A percentile compares a stretch with the other conserved stretches of the same genome.
phyloP scores from a whole-genome alignment of 2,113 vertebrate species.

The Aythya baeri region DNA sequence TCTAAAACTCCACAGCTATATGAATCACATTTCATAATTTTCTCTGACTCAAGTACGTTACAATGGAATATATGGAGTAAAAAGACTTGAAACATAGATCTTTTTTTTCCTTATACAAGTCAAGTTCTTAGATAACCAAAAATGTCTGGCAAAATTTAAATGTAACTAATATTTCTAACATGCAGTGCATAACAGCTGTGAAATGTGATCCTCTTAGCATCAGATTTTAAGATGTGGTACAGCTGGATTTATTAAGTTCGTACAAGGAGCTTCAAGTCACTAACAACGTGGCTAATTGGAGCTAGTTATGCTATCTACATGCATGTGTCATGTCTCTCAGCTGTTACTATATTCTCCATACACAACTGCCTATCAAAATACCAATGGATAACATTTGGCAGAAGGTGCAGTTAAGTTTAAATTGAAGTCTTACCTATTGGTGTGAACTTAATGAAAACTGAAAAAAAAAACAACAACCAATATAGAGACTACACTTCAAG shows the following conservation, averaged over 20 bases:
- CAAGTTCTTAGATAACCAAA: background rate
- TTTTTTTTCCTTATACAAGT: background rate
- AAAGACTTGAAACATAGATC: background rate
- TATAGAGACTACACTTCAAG: background rate
- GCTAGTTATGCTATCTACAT: background rate
- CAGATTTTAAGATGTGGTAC: background rate
- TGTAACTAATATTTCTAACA: background rate
- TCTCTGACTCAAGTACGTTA: background rate
- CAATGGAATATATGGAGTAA: background rate
- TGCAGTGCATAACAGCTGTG: background rate
- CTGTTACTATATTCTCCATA: background rate
- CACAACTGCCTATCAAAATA: conserved; percentile 4
- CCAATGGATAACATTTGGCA: background rate
- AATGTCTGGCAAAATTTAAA: background rate
- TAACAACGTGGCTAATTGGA: background rate
- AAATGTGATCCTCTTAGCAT: background rate
- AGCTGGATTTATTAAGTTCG: background rate
- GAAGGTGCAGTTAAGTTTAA: conserved; percentile 16
- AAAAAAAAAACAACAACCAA: background rate
- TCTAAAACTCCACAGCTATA: background rate
- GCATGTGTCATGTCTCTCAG: background rate
- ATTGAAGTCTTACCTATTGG: background rate
- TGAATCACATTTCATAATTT: background rate
- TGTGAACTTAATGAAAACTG: background rate
- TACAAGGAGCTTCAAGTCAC: background rate